Conservation (phyloP, 2,888 invertebrate genomes). For the Monochamus alternatus region DNA sequence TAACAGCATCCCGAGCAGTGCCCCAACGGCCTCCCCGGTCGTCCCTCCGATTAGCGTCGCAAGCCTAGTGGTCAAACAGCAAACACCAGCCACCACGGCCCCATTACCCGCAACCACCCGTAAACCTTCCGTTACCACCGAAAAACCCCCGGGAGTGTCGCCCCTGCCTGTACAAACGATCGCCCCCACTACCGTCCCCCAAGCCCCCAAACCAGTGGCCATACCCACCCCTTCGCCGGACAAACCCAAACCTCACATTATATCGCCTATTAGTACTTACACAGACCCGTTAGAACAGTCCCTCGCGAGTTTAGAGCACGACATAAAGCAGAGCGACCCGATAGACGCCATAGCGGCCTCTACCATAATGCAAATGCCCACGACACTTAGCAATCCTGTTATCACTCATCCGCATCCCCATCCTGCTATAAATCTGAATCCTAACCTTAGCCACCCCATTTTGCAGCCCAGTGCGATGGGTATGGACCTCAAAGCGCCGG, state of each 20-base stretch:
- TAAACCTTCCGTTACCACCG: conserved; percentile 53
- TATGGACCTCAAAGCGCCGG: conserved; percentile 61
- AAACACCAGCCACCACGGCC: conserved; percentile 40
- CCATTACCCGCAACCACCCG: conserved; percentile 46
- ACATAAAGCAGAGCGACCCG: conserved; percentile 65
- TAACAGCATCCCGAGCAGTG: conserved; percentile 55
- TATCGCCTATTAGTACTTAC: conserved; percentile 68
- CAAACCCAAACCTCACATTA: conserved; percentile 64
- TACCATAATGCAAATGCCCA: conserved; percentile 57
- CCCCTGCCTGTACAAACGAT: conserved; percentile 55
- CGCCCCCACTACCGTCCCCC: conserved; percentile 67
- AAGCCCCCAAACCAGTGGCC: conserved; percentile 67
- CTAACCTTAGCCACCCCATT: conserved; percentile 60
- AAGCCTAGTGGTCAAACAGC: conserved; percentile 62
- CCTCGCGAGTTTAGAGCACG: conserved; percentile 80
- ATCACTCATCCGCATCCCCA: conserved; percentile 49
- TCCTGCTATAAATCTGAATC: conserved; percentile 58
- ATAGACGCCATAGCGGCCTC: conserved; percentile 59
- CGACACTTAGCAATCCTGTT: conserved; percentile 59
- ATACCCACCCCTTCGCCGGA: conserved; percentile 65
- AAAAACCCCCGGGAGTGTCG: conserved; percentile 61
- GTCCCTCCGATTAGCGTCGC: conserved; percentile 48
- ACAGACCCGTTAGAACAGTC: conserved; percentile 83
- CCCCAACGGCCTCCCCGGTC: conserved; percentile 49
- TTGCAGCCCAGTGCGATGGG: conserved; percentile 59